These are phyloP conservation scores for Drosophila subsilvestris DNA, from an alignment of 2,888 invertebrate species.

Conservation along the genomic window DNA sequence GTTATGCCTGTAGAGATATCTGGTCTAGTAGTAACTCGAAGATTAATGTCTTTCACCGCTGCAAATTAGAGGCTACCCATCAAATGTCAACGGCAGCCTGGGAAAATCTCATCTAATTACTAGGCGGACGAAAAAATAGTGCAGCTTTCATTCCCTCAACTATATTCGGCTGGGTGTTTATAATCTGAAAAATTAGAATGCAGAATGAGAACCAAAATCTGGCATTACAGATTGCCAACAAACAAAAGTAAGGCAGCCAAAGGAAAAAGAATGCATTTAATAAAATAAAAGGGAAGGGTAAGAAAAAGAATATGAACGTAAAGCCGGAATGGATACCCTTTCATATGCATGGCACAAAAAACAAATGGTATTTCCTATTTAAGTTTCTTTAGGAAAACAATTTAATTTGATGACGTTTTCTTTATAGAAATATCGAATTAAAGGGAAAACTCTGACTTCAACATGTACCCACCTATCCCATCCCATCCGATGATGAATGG, in stretches of 20 bases:
- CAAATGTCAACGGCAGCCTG: conserved; percentile 59
- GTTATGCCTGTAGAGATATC: conserved; percentile 20
- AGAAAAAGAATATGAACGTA: background rate
- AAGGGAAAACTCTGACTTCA: too few species aligned
- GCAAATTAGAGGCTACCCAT: too few species aligned
- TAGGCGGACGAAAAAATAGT: conserved; percentile 1
- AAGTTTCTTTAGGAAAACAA: too few species aligned
- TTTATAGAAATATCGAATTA: background rate
- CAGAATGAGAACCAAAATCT: conserved; percentile 35
- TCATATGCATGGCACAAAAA: too few species aligned
- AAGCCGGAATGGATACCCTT: background rate
- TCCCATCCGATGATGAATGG: background rate
- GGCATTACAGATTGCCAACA: conserved; percentile 24
- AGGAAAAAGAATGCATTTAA: background rate
- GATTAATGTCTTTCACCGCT: background rate
- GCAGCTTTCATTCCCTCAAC: background rate
- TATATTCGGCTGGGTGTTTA: background rate
- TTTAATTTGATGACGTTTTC: background rate
- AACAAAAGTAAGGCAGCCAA: conserved; percentile 3
- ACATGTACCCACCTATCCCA: background rate
- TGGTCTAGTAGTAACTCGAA: background rate
- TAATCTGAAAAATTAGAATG: conserved; percentile 35
- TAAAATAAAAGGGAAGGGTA: conserved; percentile 11
- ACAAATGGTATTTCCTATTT: too few species aligned
- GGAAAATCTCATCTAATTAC: conserved; percentile 50